These are phyloP conservation scores for Zygothrica quintamaculata DNA, from an alignment of 2,888 invertebrate species.

Conservation along the genomic window DNA sequence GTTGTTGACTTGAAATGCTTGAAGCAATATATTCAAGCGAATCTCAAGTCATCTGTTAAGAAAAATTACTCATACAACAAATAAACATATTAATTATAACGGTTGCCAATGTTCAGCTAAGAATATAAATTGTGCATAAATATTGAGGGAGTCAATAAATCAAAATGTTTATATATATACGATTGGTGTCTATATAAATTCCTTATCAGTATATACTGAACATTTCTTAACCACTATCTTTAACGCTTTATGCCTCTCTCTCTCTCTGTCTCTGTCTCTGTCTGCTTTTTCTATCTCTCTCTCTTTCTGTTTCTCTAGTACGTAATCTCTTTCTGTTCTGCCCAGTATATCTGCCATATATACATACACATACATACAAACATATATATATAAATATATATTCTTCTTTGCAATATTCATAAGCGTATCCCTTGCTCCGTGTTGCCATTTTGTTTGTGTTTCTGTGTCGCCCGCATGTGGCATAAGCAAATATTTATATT, in stretches of 20 bases:
- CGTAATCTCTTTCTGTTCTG: not conserved
- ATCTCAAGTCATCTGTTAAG: not conserved
- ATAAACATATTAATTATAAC: conserved; percentile 71
- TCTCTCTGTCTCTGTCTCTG: too few species aligned
- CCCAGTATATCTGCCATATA: too few species aligned
- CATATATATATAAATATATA: conserved; percentile 12
- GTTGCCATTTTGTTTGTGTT: conserved; percentile 34
- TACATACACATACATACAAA: not conserved
- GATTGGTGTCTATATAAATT: conserved; percentile 56
- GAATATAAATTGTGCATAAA: conserved; percentile 52
- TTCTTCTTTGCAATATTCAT: conserved; percentile 57
- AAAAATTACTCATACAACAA: conserved; percentile 42
- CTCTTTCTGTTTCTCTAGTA: not conserved
- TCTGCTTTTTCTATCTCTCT: not conserved
- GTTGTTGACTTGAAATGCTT: too few species aligned
- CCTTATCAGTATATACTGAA: conserved; percentile 34
- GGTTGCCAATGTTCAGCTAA: conserved; percentile 25
- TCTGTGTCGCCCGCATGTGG: conserved; percentile 63
- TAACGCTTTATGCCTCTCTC: not conserved
- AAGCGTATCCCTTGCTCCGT: conserved; percentile 26
- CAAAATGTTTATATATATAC: conserved; percentile 67
- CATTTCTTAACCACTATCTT: conserved; percentile 8
- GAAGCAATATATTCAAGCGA: too few species aligned
- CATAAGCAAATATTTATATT: conserved; percentile 75
- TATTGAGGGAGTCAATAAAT: conserved; percentile 62